Base-by-base conservation (phyloP, 2,888 invertebrate species). In the Strigamia maritima region DNA sequence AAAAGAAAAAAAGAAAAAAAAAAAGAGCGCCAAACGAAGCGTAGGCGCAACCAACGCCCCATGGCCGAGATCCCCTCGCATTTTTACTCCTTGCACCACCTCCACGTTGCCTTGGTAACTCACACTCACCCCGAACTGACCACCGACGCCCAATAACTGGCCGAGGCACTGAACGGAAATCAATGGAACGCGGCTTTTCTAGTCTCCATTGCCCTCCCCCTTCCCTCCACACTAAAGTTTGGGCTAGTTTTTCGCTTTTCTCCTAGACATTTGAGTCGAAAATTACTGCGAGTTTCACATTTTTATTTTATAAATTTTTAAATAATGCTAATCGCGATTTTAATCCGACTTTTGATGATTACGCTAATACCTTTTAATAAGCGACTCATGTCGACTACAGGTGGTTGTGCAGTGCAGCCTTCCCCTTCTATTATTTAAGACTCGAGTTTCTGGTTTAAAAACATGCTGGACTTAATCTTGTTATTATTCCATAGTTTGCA, bases 1-100 rank as follows among this genome's bases (percentile, higher is more conserved):
- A 60, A 60, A 60, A 24, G 22, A 60, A n/a, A n/a, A n/a, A n/a
- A n/a, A n/a, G n/a, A n/a, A n/a, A n/a, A n/a, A n/a, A n/a, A n/a
- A 60, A 60, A 60, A 24, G 22, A 60, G 60, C 60, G 60, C 60
- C 60, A 60, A 60, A 60, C 60, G 16, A 60, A 60, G 60, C 60
- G 60, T 60, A 60, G 60, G 60, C 60, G 60, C 60, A 60, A 60
- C 60, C 60, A 60, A 22, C 60, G 60, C 60, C 60, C 60, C 60
- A 60, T 60, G 22, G 60, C 60, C 60, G 60, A 60, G 10, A 22
- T 24, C 60, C 60, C 60, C 60, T 24, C 60, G 19, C 60, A 60
- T 60, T 60, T 60, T 60, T 60, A 60, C 60, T 60, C 24, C 19
- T 2, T 16, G 44, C 44, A 12, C 44, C 44, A 44, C 44, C 24